These are phyloP conservation scores for Anaspis maculata DNA, from an alignment of 2,888 invertebrate genomes.

Conservation along the genomic window DNA sequence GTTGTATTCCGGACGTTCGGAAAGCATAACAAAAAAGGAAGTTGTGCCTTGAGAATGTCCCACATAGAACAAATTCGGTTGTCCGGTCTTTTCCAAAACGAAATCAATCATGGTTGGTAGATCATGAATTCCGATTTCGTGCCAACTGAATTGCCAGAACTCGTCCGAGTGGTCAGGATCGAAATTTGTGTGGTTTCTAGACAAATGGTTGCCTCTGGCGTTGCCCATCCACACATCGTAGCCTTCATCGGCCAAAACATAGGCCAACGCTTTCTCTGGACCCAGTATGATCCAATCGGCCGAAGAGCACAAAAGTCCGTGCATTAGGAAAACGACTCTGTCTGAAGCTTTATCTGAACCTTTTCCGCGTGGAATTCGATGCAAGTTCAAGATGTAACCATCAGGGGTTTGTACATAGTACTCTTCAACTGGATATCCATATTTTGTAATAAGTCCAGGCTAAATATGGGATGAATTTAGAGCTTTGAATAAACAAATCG, in stretches of 20 bases:
- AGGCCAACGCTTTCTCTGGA: constrained; percentile 37
- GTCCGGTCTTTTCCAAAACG: constrained; percentile 50
- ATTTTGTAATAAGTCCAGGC: constrained; percentile 39
- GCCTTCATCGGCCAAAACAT: constrained; percentile 27
- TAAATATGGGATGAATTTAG: too few relatives aligned
- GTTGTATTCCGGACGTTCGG: constrained; percentile 58
- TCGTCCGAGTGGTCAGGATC: constrained; percentile 35
- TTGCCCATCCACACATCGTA: constrained; percentile 33
- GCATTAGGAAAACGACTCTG: constrained; percentile 43
- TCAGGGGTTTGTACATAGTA: constrained; percentile 45
- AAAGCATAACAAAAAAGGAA: constrained; percentile 57
- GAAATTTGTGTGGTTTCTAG: constrained; percentile 21
- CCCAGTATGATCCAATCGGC: constrained; percentile 49
- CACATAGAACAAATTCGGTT: constrained; percentile 58
- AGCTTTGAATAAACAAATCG: too few relatives aligned
- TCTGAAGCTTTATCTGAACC: constrained; percentile 18
- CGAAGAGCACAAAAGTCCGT: constrained; percentile 48
- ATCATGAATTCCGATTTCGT: constrained; percentile 73
- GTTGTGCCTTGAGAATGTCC: constrained; percentile 79
- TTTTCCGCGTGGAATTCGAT: constrained; percentile 46
- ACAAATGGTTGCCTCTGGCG: constrained; percentile 24
- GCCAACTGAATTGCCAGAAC: constrained; percentile 56
- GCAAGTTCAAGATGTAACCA: constrained; percentile 49
- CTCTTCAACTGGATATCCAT: constrained; percentile 42
- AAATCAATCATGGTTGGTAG: constrained; percentile 78